These are phyloP conservation scores for Tenthredo distinguenda DNA, from an alignment of 2,888 invertebrate genomes.

Conservation along the genomic window DNA sequence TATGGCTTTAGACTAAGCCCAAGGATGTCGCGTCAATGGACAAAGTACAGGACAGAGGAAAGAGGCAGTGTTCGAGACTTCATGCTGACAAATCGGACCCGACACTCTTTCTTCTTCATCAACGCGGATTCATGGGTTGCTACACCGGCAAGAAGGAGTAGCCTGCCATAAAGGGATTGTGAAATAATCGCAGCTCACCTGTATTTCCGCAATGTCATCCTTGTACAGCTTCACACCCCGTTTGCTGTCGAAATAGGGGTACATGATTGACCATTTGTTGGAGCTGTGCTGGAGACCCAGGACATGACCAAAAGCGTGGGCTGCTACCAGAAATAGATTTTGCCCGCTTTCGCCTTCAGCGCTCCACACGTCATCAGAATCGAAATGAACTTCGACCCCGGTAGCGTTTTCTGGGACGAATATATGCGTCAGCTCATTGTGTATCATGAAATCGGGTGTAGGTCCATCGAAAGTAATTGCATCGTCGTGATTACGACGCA, in stretches of 20 bases:
- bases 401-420: slow-evolving; percentile 95
- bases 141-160: neutral
- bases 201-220: slow-evolving; percentile 93
- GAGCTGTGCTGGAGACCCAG: slow-evolving; percentile 97
- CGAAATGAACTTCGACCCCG: slow-evolving; percentile 99
- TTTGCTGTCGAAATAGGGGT: slow-evolving; percentile 96
- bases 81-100: too few relatives aligned
- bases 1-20: neutral
- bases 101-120: neutral
- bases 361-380: slow-evolving; percentile 97
- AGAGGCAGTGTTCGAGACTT: neutral
- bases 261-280: slow-evolving; percentile 94
- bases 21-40: neutral
- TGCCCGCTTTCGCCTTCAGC: slow-evolving; percentile 91
- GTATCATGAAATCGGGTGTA: slow-evolving; percentile 79
- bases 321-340: slow-evolving; percentile 96
- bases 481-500: slow-evolving; percentile 92
- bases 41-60: neutral
- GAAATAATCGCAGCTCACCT: slow-evolving; percentile 78
- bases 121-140: neutral
- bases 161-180: neutral
- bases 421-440: slow-evolving; percentile 91
- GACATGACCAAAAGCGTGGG: slow-evolving; percentile 99
- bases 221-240: slow-evolving; percentile 90
- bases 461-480: slow-evolving; percentile 96